These are phyloP conservation scores for Globodera rostochiensis DNA, from an alignment of 1,140 invertebrate genomes.

Conservation along the genomic window DNA sequence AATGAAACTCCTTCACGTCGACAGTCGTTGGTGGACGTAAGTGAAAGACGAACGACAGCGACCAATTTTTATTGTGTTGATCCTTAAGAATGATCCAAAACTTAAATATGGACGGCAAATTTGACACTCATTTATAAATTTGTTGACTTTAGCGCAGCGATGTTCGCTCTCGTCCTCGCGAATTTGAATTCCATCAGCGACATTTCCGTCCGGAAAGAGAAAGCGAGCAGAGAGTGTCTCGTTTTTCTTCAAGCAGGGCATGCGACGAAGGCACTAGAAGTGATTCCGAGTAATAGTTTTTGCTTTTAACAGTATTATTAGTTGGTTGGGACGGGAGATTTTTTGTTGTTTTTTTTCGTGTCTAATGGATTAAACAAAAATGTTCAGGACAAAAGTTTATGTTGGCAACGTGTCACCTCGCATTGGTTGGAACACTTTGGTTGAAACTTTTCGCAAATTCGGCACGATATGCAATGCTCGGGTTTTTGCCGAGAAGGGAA, in stretches of 20 bases:
- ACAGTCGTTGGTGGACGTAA: background rate
- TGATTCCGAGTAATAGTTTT: background rate
- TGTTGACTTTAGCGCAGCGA: too few relatives aligned
- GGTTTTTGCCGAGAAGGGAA: background rate
- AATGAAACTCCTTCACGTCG: too few relatives aligned
- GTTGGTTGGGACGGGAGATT: background rate
- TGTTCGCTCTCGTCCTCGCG: too few relatives aligned
- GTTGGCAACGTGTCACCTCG: background rate
- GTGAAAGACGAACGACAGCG: background rate
- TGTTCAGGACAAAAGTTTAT: background rate
- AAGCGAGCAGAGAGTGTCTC: background rate
- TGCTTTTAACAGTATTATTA: too few relatives aligned
- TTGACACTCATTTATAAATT: too few relatives aligned
- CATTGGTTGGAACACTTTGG: background rate
- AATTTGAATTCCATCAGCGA: too few relatives aligned
- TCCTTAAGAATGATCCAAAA: too few relatives aligned
- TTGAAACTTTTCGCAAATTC: background rate
- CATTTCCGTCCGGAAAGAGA: background rate
- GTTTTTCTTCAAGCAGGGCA: background rate
- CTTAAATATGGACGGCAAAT: too few relatives aligned
- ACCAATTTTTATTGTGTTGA: too few relatives aligned
- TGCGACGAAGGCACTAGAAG: background rate
- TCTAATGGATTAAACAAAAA: background rate
- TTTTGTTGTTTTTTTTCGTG: background rate
- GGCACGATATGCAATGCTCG: background rate